Evolutionary conservation across 1,140 invertebrate genomes (phyloP).

Genomic region (Apocrypta bakeri): DNA sequence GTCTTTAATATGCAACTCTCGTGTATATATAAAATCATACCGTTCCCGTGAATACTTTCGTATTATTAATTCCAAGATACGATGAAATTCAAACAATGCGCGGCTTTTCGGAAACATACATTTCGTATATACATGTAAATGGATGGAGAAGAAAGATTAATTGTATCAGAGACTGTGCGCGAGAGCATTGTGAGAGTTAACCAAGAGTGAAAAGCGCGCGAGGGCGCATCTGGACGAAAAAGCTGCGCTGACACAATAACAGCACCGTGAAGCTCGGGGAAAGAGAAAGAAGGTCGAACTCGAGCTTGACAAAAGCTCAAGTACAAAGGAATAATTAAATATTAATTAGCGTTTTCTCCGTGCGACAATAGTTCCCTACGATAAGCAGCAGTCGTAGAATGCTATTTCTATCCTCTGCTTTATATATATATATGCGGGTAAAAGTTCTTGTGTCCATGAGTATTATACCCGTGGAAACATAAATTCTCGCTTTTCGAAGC

Average conservation of each 20-base stretch:
- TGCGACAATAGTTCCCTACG: background rate
- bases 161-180: background rate
- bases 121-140: background rate
- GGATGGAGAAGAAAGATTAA: background rate
- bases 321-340: constrained; percentile 43
- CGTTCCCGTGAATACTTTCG: background rate
- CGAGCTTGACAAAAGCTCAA: constrained; percentile 25
- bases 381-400: constrained; percentile 7
- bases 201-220: background rate
- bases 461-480: constrained; percentile 2
- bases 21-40: background rate
- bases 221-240: constrained; percentile 2
- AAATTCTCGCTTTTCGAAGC: constrained; percentile 30
- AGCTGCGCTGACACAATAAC: background rate
- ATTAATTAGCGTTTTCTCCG: constrained; percentile 39
- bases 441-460: background rate
- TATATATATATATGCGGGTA: background rate
- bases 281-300: background rate
- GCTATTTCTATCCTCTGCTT: constrained; percentile 10
- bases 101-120: background rate
- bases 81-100: background rate
- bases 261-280: background rate
- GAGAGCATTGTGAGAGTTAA: background rate
- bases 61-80: background rate
- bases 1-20: background rate